phyloP scores from a whole-genome alignment of 2,888 invertebrate species.

The Mamestra brassicae region DNA sequence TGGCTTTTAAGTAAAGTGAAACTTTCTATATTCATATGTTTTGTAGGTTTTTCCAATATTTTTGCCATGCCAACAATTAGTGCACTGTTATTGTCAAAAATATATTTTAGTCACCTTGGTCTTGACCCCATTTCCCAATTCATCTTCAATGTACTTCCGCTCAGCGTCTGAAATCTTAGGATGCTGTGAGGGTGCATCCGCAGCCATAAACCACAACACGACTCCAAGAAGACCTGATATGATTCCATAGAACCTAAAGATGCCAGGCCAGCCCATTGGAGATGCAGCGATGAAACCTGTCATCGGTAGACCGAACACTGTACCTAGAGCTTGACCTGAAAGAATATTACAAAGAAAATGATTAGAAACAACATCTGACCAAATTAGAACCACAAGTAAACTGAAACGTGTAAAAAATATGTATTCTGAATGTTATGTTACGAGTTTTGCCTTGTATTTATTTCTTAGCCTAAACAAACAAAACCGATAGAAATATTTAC shows the following conservation, averaged over 20 bases:
- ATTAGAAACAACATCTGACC: neutral
- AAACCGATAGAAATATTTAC: neutral
- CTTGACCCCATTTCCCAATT: conserved; percentile 87
- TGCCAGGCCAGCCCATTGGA: conserved; percentile 94
- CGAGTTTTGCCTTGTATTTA: neutral
- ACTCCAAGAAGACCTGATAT: conserved; percentile 91
- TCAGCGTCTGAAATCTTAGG: conserved; percentile 92
- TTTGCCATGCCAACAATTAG: neutral
- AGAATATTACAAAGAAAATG: neutral
- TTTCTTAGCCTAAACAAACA: neutral
- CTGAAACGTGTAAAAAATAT: neutral
- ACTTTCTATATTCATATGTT: neutral
- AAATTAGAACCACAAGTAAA: neutral
- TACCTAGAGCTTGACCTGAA: conserved; percentile 92
- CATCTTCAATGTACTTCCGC: conserved; percentile 92
- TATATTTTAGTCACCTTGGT: conserved; percentile 66
- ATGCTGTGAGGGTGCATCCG: conserved; percentile 92
- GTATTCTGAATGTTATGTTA: neutral
- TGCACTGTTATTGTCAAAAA: too few relatives aligned
- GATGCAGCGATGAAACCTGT: conserved; percentile 94
- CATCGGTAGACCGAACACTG: conserved; percentile 93
- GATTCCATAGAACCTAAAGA: conserved; percentile 94
- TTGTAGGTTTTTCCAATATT: too few relatives aligned
- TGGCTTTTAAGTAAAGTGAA: conserved; percentile 67
- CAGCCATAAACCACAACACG: conserved; percentile 90